Base-by-base conservation (phyloP, 2,797 vertebrate species). In the Mallotus villosus region DNA sequence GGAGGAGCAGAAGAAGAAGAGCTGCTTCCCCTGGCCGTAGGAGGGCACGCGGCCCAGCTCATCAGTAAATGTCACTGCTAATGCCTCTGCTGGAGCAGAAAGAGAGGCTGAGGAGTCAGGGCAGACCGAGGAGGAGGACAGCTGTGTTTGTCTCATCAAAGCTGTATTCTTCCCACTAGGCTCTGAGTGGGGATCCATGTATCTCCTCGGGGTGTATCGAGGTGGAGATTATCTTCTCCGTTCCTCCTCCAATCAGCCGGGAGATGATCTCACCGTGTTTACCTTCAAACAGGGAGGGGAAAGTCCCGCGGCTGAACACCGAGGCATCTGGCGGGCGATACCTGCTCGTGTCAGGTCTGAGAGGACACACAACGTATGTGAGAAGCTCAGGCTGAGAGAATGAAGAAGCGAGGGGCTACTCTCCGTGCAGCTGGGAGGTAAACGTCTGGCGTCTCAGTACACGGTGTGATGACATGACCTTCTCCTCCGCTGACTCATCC, bases 61-160 rank as follows among this genome's bases (percentile, higher is more conserved):
- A 46, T 46, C 41, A 46, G 41, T 77, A 77, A 82, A 81, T 86
- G 82, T 41, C 78, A 77, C 80, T 11, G 21, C 49, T 51, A 49
- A 51, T 66, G 22, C 64, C 14, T 49, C 46, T 8, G 17, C 46
- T 9, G 22, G 22, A 51, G 25, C 21, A 25, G 51, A 9, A n/a
- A n/a, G 51, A 55, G 17, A 55, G 51, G 41, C 11, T 46, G 41
- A 46, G 41, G 41, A 46, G 41, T 46, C 41, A 2, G 41, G 1
- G 9, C 17, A 5, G 51, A 55, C 1, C 19, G 1, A n/a, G 19
- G 51, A 55, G 6, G 5, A n/a, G 1, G 51, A n/a, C 17, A 55
- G 51, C 51, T 55, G 51, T 55, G 51, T 55, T 55, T n/a, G 16
- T 46, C 41, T 46, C 41, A 46, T 46, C 14, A 46, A 46, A 14